These are phyloP conservation scores for Aegotheles bennettii DNA, from an alignment of 2,113 vertebrate genomes.

Conservation along the genomic window DNA sequence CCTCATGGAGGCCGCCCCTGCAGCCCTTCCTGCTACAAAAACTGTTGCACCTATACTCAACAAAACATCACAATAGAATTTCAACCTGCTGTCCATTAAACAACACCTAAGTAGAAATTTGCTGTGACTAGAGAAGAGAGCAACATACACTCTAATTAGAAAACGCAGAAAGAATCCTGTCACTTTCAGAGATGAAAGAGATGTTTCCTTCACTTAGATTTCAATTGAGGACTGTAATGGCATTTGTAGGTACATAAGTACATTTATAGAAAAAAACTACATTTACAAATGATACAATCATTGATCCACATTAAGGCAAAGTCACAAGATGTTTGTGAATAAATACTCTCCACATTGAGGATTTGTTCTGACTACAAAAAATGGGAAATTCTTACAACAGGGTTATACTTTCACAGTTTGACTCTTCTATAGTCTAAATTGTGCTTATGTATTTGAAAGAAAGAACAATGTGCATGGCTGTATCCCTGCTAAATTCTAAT, in stretches of 20 bases:
- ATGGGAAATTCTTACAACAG: background rate
- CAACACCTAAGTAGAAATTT: background rate
- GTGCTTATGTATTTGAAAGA: background rate
- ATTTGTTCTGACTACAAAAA: background rate
- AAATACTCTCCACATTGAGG: fast-evolving
- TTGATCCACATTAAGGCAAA: background rate
- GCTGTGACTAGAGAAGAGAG: background rate
- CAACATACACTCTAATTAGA: background rate
- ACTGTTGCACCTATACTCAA: background rate
- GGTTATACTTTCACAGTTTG: background rate
- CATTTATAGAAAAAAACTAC: background rate
- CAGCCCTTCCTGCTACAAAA: background rate
- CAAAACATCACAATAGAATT: background rate
- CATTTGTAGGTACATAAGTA: background rate
- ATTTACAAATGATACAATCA: background rate
- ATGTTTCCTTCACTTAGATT: background rate
- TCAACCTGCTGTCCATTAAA: background rate
- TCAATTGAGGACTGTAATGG: fast-evolving
- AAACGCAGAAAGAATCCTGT: background rate
- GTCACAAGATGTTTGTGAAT: background rate
- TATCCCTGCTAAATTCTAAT: background rate
- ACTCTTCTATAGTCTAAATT: background rate
- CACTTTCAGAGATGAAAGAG: background rate
- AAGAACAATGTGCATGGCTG: background rate
- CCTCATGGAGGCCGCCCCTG: background rate